phyloP scores from a whole-genome alignment of 2,797 vertebrate genomes.

The Iguana delicatissima region DNA sequence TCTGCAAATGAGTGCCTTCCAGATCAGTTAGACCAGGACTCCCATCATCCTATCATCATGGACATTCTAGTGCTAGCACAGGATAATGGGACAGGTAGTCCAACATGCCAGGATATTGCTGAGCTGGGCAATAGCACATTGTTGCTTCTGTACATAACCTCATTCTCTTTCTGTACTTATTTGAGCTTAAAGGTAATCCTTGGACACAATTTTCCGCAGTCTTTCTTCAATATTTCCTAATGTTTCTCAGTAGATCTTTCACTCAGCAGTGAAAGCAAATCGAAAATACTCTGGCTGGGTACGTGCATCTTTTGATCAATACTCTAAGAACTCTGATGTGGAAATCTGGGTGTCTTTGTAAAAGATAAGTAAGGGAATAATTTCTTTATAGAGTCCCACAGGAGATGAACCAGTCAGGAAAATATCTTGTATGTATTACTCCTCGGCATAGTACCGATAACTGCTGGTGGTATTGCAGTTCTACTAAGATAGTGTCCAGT shows the following conservation, averaged over 20 bases:
- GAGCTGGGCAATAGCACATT: no score
- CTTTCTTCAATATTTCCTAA: slow-evolving; percentile 13
- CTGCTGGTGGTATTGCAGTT: no score
- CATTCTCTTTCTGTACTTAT: background rate
- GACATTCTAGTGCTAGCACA: no score
- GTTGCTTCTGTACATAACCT: background rate
- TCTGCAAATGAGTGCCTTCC: background rate
- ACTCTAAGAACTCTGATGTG: background rate
- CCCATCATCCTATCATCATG: background rate
- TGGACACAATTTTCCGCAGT: background rate
- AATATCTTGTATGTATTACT: background rate
- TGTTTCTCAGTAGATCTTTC: background rate
- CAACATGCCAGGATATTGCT: no score
- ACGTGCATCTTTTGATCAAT: background rate
- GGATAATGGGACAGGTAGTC: no score
- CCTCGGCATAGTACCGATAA: background rate
- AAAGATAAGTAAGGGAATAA: background rate
- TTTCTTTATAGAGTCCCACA: background rate
- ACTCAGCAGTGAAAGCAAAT: background rate
- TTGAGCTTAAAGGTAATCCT: slow-evolving; percentile 21
- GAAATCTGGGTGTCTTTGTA: background rate
- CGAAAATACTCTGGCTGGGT: background rate
- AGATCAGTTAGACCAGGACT: background rate
- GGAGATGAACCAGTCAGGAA: background rate
- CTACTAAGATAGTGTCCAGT: no score